A percentile compares a stretch with the other conserved stretches of the same genome.
These are phyloP conservation scores for Acromyrmex charruanus DNA, from an alignment of 1,140 invertebrate species.

Conservation along the genomic window DNA sequence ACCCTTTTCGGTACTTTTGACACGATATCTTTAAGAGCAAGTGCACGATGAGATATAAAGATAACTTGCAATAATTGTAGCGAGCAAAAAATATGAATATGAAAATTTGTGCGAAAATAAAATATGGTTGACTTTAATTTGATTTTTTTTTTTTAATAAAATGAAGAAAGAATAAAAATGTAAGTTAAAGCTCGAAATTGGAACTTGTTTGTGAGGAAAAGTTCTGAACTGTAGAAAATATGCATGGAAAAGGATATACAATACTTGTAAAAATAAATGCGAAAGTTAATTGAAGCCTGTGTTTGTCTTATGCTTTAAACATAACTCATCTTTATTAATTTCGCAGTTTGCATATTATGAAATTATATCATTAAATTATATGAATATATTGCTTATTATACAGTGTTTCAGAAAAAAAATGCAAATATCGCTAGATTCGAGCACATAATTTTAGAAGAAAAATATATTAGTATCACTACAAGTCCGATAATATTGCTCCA, in stretches of 20 bases:
- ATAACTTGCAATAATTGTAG: not conserved
- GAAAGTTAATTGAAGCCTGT: not conserved
- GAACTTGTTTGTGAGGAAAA: not conserved
- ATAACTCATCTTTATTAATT: slow-evolving; percentile 12
- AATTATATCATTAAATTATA: not conserved
- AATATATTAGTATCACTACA: not conserved
- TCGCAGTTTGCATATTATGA: not conserved
- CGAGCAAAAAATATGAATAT: not conserved
- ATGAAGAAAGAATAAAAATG: not conserved
- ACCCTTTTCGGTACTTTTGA: slow-evolving; percentile 41
- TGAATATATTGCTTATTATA: not conserved
- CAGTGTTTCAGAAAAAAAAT: not conserved
- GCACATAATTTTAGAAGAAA: not conserved
- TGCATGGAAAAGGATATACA: not conserved
- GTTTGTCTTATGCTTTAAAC: not conserved
- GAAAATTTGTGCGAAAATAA: not conserved
- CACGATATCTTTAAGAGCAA: slow-evolving; percentile 3
- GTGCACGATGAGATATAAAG: slow-evolving; percentile 27
- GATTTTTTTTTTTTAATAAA: not conserved
- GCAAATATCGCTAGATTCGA: slow-evolving; percentile 3
- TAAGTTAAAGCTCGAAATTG: not conserved
- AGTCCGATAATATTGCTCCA: slow-evolving; percentile 5
- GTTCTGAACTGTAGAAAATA: not conserved
- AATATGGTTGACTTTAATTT: not conserved
- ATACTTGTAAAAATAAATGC: not conserved